Percentiles rank a stretch among this genome's conserved stretches.
Conservation (phyloP, 1,140 invertebrate genomes). For the Dreissena polymorpha region DNA sequence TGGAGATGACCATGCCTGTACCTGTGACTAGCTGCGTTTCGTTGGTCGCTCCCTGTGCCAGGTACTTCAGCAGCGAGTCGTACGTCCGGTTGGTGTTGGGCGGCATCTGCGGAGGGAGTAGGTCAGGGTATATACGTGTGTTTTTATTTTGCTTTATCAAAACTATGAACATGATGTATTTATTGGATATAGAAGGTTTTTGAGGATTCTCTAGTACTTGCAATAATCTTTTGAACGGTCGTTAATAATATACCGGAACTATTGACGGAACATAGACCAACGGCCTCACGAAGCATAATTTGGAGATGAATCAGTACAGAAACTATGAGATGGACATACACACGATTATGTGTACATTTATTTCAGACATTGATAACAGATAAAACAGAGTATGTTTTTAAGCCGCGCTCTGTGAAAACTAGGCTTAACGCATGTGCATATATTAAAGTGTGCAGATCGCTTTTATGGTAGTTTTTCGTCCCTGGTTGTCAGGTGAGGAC, state of each 20-base stretch:
- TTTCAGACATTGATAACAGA: too few relatives aligned
- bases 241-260: not conserved
- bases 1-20: not conserved
- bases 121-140: not conserved
- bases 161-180: too few relatives aligned
- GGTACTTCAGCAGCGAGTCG: conserved; percentile 20
- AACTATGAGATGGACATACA: too few relatives aligned
- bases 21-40: conserved; percentile 42
- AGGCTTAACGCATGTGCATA: too few relatives aligned
- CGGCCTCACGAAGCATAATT: too few relatives aligned
- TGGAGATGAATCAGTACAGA: too few relatives aligned
- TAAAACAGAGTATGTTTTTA: too few relatives aligned
- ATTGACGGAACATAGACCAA: not conserved
- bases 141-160: not conserved
- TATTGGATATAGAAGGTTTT: not conserved
- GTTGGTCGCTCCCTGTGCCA: conserved; percentile 10
- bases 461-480: too few relatives aligned
- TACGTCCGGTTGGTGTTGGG: conserved; percentile 1
- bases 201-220: not conserved
- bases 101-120: conserved; percentile 10
- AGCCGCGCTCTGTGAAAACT: too few relatives aligned
- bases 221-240: not conserved
- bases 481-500: too few relatives aligned
- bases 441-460: too few relatives aligned
- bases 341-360: too few relatives aligned